Evolutionary conservation across 2,888 invertebrate species (phyloP), one percentile per base, ranked within the genome.

Genomic region (Drosophila lacicola): DNA sequence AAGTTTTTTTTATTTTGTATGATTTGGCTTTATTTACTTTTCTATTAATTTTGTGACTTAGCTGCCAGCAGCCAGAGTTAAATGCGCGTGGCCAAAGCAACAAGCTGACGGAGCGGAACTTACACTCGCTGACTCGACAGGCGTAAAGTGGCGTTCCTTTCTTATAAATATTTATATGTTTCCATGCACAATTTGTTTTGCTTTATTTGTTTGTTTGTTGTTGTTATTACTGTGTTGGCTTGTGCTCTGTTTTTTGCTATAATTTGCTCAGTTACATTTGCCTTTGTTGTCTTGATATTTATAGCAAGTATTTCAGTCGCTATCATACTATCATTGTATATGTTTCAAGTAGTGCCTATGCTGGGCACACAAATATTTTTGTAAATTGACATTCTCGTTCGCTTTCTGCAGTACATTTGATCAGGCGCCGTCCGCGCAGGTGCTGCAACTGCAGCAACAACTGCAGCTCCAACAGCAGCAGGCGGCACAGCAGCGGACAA

Each of bases 401-500:
- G 19, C 41, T 17, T 51, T 37, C 14, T 25, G 2, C 25, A 92
- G 92, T 64, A 91, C 91, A 11, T 92, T 91, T 71, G 92, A 92
- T 70, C 91, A 92, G 72, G 88, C 90, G 4, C 88, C 80, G 5
- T 73, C 88, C 83, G 93, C 94, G 0, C 91, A 91, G 46, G 88
- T 84, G 19, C 56, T 80, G n/a, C 85, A 83, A 11, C 62, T 82
- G 17, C 85, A 89, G 90, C 88, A 87, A 29, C 88, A 82, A 29
- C 56, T 89, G 37, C 70, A 74, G 10, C 61, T 74, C 33, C 70
- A 82, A 29, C 85, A 87, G 33, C 90, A 83, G 21, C 86, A 88
- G 90, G 94, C 93, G 0, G 90, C 92, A 8, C 92, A 88, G 83
- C 94, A 94, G 17, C 92, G 93, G 21, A 91, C 94, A 47, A 93